Conservation (phyloP, 1,140 invertebrate genomes). For the Euschistus heros region DNA sequence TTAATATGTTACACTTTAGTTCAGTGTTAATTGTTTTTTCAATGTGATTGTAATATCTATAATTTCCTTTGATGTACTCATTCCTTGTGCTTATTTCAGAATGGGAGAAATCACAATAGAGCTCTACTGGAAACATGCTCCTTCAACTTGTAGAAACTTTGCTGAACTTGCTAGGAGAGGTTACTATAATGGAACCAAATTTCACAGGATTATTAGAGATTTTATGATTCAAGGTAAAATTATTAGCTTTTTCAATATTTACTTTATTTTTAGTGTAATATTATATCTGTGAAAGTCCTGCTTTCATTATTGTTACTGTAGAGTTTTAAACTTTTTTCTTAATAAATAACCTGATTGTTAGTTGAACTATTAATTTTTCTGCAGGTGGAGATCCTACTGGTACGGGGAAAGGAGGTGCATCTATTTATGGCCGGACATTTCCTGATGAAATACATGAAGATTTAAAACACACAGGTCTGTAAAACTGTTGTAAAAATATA, state of each 20-base stretch:
- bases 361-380: slow-evolving; percentile 12
- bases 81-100: slow-evolving; percentile 44
- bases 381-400: slow-evolving; percentile 79
- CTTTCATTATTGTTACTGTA: no score
- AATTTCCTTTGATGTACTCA: no score
- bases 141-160: slow-evolving; percentile 91
- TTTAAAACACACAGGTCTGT: slow-evolving; percentile 80
- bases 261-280: no score
- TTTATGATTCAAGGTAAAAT: slow-evolving; percentile 88
- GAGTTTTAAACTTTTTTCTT: no score
- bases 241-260: background rate
- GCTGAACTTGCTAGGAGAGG: slow-evolving; percentile 82
- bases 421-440: slow-evolving; percentile 92
- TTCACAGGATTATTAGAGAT: slow-evolving; percentile 90
- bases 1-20: no score
- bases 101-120: slow-evolving; percentile 89
- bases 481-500: no score
- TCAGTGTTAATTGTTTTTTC: no score
- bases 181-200: slow-evolving; percentile 93
- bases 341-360: no score
- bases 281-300: no score
- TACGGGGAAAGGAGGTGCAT: slow-evolving; percentile 88
- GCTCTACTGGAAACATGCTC: slow-evolving; percentile 96
- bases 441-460: slow-evolving; percentile 92
- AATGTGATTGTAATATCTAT: no score